Percentiles rank a stretch among this genome's conserved stretches.
Evolutionary conservation across 2,888 invertebrate species (phyloP).

Genomic region (Seira sanloemensis): DNA sequence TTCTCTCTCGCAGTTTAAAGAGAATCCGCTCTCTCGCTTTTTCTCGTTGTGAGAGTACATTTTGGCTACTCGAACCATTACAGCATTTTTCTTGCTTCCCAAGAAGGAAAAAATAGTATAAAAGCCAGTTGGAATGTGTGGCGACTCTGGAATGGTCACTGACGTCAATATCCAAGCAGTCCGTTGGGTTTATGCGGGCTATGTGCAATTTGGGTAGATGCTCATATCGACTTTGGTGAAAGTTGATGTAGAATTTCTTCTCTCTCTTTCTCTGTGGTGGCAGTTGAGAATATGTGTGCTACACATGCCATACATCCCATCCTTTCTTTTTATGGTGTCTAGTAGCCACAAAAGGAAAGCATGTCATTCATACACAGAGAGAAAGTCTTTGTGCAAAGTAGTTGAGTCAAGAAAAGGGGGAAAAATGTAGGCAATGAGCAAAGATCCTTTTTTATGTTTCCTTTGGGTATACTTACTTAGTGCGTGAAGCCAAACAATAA

Average conservation of each 20-base stretch:
- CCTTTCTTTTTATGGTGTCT: conserved; percentile 16
- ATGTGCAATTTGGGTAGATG: conserved; percentile 6
- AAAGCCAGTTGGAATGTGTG: conserved; percentile 59
- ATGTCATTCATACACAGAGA: conserved; percentile 12
- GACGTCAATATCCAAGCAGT: conserved; percentile 69
- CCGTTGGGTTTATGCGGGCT: background rate
- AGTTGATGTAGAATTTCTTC: too few species aligned
- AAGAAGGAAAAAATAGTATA: conserved; percentile 24
- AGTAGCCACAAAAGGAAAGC: conserved; percentile 19
- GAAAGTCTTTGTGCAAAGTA: conserved; percentile 21
- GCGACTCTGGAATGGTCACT: conserved; percentile 68
- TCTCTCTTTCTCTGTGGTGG: background rate
- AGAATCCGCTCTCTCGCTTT: background rate
- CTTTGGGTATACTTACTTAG: conserved; percentile 73
- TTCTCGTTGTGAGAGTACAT: background rate
- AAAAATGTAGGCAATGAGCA: conserved; percentile 69
- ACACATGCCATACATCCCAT: background rate
- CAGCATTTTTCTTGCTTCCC: background rate
- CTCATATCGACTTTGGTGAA: too few species aligned
- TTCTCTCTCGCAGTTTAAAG: background rate
- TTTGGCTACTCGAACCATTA: background rate
- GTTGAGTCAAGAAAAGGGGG: conserved; percentile 34
- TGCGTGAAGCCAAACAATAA: conserved; percentile 74
- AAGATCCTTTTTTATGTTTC: conserved; percentile 73
- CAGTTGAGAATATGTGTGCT: background rate